Evolutionary conservation across 1,140 invertebrate genomes (phyloP).

Genomic region (Pseudobourletiella spinata): DNA sequence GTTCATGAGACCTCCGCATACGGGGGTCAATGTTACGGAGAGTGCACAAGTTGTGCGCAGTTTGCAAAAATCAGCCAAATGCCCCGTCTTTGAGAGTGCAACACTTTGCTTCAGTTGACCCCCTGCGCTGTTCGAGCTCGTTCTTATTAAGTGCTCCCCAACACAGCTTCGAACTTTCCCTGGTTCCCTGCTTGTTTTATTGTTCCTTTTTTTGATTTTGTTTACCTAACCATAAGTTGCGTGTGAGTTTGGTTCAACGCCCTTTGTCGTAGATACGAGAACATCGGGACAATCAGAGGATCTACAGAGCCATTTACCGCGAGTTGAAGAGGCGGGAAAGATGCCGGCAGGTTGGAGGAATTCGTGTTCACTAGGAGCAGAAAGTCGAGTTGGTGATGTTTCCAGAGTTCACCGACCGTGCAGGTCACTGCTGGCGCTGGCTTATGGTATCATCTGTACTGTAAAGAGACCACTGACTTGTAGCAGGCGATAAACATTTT

Average conservation of each 20-base stretch:
- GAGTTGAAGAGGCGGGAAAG: not conserved
- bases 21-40: not conserved
- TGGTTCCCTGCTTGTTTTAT: not conserved
- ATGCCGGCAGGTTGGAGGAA: not conserved
- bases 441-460: too few relatives aligned
- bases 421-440: too few relatives aligned
- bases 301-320: not conserved
- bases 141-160: too few relatives aligned
- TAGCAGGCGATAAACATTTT: too few relatives aligned
- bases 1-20: not conserved
- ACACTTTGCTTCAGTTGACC: too few relatives aligned
- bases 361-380: constrained; percentile 3
- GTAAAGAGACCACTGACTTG: too few relatives aligned
- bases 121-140: too few relatives aligned
- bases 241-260: too few relatives aligned
- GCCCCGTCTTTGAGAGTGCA: too few relatives aligned
- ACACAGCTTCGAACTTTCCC: not conserved
- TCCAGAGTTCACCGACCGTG: too few relatives aligned
- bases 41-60: not conserved
- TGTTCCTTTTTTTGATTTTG: not conserved
- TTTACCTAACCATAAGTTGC: too few relatives aligned
- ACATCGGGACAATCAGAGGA: not conserved
- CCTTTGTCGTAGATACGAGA: not conserved
- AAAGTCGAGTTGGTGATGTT: too few relatives aligned
- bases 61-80: not conserved